Evolutionary conservation across 2,888 invertebrate species (phyloP).

Genomic region (Phengaris arion): DNA sequence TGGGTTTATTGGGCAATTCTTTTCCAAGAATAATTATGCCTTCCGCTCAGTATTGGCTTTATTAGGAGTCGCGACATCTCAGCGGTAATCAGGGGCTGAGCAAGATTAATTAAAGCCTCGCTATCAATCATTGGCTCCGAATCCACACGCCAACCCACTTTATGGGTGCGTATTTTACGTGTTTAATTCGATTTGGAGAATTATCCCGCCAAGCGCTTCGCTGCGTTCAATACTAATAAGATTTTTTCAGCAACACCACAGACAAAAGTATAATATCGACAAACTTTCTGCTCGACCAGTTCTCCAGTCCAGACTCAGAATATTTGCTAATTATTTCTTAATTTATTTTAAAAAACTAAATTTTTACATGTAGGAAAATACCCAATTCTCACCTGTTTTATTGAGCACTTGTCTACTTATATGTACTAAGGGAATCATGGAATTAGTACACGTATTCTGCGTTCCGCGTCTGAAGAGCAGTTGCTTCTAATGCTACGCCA

Average conservation of each 20-base stretch:
- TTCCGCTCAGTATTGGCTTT: constrained; percentile 17
- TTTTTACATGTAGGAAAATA: no score
- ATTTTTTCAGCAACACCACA: background rate
- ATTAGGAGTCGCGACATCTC: constrained; percentile 34
- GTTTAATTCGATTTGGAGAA: constrained; percentile 42
- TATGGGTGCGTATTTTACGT: constrained; percentile 46
- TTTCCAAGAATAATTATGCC: constrained; percentile 28
- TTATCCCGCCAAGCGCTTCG: background rate
- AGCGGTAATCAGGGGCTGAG: constrained; percentile 64
- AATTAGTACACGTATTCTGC: background rate
- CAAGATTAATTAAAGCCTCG: constrained; percentile 71
- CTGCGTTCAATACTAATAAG: background rate
- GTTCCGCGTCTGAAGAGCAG: background rate
- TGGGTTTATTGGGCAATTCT: constrained; percentile 22
- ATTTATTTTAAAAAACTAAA: no score
- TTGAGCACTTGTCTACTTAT: background rate
- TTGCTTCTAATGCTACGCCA: no score
- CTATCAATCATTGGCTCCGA: constrained; percentile 68
- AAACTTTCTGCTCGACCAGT: background rate
- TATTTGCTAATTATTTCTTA: no score
- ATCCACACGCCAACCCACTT: constrained; percentile 43
- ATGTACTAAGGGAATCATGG: background rate
- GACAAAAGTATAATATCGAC: background rate
- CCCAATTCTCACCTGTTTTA: no score
- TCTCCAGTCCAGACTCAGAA: no score